phyloP scores from a whole-genome alignment of 92 coral and sea anemone species.

The Galaxea fascicularis region DNA sequence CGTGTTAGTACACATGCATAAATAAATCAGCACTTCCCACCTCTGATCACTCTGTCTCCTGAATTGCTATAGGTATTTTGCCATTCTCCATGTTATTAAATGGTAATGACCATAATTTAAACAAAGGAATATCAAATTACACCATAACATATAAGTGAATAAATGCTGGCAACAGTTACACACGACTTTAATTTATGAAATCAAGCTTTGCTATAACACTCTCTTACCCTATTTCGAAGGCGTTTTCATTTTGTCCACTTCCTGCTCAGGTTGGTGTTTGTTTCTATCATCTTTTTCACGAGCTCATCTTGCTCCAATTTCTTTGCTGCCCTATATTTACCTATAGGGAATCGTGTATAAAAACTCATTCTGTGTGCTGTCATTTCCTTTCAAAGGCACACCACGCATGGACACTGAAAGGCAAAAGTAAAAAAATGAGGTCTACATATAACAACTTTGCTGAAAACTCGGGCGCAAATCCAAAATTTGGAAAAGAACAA shows the following conservation, averaged over 20 bases:
- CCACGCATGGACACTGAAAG: conserved; percentile 7
- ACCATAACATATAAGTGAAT: too few species aligned
- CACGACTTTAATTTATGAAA: conserved; percentile 3
- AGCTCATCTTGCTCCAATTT: conserved; percentile 21
- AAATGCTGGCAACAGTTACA: conserved; percentile 10
- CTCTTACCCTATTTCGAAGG: conserved; percentile 16
- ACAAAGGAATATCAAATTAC: too few species aligned
- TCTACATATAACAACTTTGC: conserved; percentile 15
- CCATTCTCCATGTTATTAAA: too few species aligned
- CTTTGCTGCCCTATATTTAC: conserved; percentile 27
- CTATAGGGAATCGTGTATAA: conserved; percentile 28
- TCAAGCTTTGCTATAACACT: conserved; percentile 5
- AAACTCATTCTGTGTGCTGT: not conserved
- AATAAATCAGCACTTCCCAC: conserved; percentile 15
- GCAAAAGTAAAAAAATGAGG: not conserved
- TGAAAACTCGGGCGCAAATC: not conserved
- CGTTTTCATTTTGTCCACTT: conserved; percentile 20
- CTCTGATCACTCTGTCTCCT: too few species aligned
- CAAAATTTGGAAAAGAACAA: conserved; percentile 33
- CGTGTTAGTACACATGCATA: conserved; percentile 6
- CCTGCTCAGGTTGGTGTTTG: conserved; percentile 12
- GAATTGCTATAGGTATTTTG: too few species aligned
- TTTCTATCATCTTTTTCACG: conserved; percentile 19
- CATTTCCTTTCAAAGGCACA: conserved; percentile 15
- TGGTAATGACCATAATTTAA: too few species aligned